Conservation (phyloP, 2,113 vertebrate genomes). For the Microcebus griseorufus region DNA sequence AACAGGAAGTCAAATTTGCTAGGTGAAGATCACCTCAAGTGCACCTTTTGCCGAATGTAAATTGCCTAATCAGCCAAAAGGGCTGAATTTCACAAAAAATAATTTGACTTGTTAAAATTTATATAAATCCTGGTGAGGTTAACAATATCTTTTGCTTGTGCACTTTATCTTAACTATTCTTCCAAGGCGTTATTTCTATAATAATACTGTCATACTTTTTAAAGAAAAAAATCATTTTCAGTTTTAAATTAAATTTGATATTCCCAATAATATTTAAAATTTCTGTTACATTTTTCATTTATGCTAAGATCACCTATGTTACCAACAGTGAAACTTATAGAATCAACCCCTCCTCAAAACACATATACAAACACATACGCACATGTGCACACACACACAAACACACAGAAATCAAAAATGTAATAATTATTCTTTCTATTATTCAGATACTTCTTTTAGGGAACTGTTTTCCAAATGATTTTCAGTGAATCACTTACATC, state of each 20-base stretch:
- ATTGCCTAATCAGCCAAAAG: neutral
- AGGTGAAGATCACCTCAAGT: conserved; percentile 30
- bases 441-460: neutral
- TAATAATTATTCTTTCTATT: neutral
- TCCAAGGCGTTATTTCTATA: neutral
- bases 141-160: neutral
- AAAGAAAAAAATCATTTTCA: neutral
- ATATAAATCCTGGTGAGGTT: neutral
- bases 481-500: neutral
- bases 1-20: conserved; percentile 66
- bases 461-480: neutral
- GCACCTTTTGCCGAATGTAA: conserved; percentile 21
- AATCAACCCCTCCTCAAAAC: neutral
- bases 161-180: neutral
- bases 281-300: neutral
- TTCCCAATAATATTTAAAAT: neutral
- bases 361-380: neutral
- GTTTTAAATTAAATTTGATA: conserved; percentile 20
- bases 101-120: neutral
- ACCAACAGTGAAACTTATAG: neutral
- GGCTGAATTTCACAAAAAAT: conserved; percentile 13
- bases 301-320: neutral
- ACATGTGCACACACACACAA: neutral
- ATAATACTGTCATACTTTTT: neutral
- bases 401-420: neutral